These are phyloP conservation scores for Machaerirhynchus nigripectus DNA, from an alignment of 2,113 vertebrate genomes.

Conservation along the genomic window DNA sequence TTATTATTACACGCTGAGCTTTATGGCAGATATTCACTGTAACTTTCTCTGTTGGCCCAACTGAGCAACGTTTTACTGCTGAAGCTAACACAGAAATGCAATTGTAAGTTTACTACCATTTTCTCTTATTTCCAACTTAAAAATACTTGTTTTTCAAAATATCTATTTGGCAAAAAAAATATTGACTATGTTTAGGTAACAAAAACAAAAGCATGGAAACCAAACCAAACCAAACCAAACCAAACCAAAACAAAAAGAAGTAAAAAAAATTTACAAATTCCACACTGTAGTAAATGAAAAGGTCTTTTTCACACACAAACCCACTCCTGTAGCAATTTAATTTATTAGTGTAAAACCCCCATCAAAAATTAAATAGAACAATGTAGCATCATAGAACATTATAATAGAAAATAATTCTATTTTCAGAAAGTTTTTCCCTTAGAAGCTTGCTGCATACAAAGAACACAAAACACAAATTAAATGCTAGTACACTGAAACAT, in stretches of 20 bases:
- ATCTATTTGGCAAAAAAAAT: background rate
- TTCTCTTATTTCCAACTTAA: background rate
- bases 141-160: background rate
- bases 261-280: background rate
- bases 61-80: background rate
- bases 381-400: no score
- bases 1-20: background rate
- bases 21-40: background rate
- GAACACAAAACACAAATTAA: background rate
- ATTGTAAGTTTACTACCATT: background rate
- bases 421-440: background rate
- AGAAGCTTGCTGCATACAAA: background rate
- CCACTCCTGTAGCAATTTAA: background rate
- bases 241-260: background rate
- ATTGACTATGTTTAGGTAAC: rapidly evolving
- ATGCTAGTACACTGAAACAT: background rate
- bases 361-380: background rate
- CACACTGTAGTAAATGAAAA: background rate
- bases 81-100: background rate
- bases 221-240: background rate
- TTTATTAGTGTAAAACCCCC: background rate
- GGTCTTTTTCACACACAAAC: background rate
- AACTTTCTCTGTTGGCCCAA: background rate
- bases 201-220: background rate
- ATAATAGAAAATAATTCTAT: background rate